A percentile compares a stretch with the other conserved stretches of the same genome.
Evolutionary conservation across 1,140 invertebrate species (phyloP).

Genomic region (Scaptomyza hsui): DNA sequence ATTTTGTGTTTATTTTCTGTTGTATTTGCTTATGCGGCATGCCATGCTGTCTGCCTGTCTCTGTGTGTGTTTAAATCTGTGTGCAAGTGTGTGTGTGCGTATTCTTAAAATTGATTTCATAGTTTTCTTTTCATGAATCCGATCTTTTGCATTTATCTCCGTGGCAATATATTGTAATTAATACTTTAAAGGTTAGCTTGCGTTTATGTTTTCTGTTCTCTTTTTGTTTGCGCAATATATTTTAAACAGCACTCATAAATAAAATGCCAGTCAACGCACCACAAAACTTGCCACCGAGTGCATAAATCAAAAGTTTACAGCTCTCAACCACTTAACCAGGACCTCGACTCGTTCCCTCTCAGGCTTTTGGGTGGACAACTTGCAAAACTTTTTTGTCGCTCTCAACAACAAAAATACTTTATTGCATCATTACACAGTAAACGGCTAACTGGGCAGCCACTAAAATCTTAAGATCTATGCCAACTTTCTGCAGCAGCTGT

Average conservation of each 20-base stretch:
- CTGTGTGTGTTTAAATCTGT: slow-evolving; percentile 2
- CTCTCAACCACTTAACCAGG: slow-evolving; percentile 31
- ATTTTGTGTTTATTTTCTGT: slow-evolving; percentile 4
- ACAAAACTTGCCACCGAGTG: slow-evolving; percentile 64
- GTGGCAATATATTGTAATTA: slow-evolving; percentile 46
- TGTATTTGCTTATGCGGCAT: slow-evolving; percentile 31
- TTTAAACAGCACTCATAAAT: slow-evolving; percentile 65
- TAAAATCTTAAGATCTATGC: background rate
- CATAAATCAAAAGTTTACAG: slow-evolving; percentile 69
- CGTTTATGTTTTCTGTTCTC: slow-evolving; percentile 37
- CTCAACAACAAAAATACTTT: slow-evolving; percentile 57
- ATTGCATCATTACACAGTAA: slow-evolving; percentile 75
- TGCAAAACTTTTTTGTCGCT: slow-evolving; percentile 45
- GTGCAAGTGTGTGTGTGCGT: slow-evolving; percentile 4
- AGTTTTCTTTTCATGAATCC: slow-evolving; percentile 1
- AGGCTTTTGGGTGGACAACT: slow-evolving; percentile 1
- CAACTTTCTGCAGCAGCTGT: slow-evolving; percentile 6
- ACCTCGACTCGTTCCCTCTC: background rate
- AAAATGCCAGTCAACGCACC: slow-evolving; percentile 62
- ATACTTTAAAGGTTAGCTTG: slow-evolving; percentile 22
- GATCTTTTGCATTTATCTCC: slow-evolving; percentile 47
- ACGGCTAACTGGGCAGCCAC: slow-evolving; percentile 29
- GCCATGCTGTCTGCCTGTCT: slow-evolving; percentile 7
- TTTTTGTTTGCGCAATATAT: slow-evolving; percentile 27
- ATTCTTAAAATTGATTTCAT: background rate